Evolutionary conservation across 2,797 vertebrate genomes (phyloP).

Genomic region (Peromyscus aztecus): DNA sequence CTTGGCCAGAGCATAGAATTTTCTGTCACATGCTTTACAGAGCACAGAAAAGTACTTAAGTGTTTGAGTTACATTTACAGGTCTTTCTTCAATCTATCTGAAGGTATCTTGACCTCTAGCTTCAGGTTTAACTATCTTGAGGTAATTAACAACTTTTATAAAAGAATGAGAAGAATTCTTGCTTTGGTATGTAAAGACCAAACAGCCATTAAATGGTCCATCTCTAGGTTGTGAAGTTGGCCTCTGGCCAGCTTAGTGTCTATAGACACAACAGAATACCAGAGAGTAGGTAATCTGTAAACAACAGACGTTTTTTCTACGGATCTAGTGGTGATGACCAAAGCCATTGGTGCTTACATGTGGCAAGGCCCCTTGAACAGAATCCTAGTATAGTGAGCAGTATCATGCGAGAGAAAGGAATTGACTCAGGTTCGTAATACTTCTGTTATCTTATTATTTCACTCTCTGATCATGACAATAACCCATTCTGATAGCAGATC

Average conservation of each 20-base stretch:
- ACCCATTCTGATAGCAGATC: not conserved
- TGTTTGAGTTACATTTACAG: not conserved
- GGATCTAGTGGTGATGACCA: not conserved
- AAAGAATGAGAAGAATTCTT: not conserved
- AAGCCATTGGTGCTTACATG: not conserved
- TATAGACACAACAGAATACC: not conserved
- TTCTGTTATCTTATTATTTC: not conserved
- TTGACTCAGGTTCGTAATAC: not conserved
- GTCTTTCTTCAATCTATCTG: not conserved
- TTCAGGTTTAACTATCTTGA: constrained; percentile 20
- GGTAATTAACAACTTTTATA: constrained; percentile 7
- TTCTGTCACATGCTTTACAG: not conserved
- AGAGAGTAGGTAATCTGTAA: not conserved
- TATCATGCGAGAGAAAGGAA: not conserved
- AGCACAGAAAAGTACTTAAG: not conserved
- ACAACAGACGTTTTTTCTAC: not conserved
- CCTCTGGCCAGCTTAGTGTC: not conserved
- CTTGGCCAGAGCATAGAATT: not conserved
- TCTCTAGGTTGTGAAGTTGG: not conserved
- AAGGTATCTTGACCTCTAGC: not conserved
- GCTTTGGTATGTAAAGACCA: constrained; percentile 11
- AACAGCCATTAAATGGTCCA: not conserved
- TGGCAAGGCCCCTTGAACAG: not conserved
- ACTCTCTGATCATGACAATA: not conserved
- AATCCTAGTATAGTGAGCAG: not conserved